Conservation (phyloP, 2,888 invertebrate species). For the Eugnorisma glareosa region DNA sequence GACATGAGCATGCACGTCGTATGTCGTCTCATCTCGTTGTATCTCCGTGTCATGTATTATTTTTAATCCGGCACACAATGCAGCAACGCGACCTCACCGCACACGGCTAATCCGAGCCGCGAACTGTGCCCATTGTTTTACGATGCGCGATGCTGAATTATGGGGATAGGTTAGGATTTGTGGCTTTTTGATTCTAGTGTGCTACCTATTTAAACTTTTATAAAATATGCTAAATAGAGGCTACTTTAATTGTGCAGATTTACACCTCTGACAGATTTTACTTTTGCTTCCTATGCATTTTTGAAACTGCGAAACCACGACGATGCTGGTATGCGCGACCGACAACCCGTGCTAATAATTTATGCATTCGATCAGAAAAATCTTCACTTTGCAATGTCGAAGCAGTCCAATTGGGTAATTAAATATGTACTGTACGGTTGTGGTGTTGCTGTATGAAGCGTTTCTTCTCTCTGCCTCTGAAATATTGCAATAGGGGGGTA, state of each 20-base stretch:
- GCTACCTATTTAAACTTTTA: neutral
- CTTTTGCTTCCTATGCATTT: neutral
- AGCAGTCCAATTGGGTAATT: neutral
- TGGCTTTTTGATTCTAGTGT: slow-evolving; percentile 1
- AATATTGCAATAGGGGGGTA: neutral
- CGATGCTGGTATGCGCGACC: neutral
- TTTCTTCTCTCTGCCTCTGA: neutral
- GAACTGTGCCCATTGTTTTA: slow-evolving; percentile 58
- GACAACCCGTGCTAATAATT: neutral
- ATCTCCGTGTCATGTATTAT: slow-evolving; percentile 72
- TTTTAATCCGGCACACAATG: slow-evolving; percentile 80
- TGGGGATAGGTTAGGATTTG: slow-evolving; percentile 11
- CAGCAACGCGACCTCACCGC: slow-evolving; percentile 74
- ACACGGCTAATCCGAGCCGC: slow-evolving; percentile 77
- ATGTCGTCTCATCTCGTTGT: slow-evolving; percentile 50
- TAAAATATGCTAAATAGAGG: neutral
- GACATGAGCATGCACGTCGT: slow-evolving; percentile 8
- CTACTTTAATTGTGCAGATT: neutral
- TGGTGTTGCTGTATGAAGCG: neutral
- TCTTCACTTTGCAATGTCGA: neutral
- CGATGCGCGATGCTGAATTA: slow-evolving; percentile 32
- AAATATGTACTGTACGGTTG: neutral
- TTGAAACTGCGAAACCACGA: neutral
- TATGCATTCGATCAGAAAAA: neutral
- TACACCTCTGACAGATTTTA: neutral